Evolutionary conservation across 2,888 invertebrate species (phyloP), one percentile per base, ranked within the genome.

Genomic region (Cepaea hortensis): DNA sequence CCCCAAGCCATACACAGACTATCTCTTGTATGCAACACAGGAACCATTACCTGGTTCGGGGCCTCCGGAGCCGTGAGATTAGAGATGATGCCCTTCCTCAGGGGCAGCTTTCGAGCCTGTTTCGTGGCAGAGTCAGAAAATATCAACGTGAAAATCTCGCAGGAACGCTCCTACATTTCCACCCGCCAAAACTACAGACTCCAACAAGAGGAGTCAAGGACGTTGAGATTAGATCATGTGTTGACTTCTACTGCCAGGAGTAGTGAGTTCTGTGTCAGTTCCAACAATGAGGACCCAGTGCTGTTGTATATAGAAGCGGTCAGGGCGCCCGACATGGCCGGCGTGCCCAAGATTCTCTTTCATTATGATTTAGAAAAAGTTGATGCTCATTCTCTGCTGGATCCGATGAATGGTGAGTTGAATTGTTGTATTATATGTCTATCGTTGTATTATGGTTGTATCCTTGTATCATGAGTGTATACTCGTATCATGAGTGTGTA

Each of bases 41-140:
- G 87, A 68, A 84, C 87, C 50, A 84, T 87, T 80, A 84, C 84
- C 0, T 87, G 87, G 87, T 87, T 84, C 72, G 87, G 84, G 23
- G 87, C 84, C 48, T 68, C 61, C 9, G 87, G 87, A 0, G 87
- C 72, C n/a, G 61, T 87, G 3, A 50, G 83, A 5, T 11, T 87
- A 18, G 84, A 87, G 72, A 46, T 87, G 55, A 84, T 76, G 35
- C 87, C 87, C 0, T 84, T 87, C 20, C n/a, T 84, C 11, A 73
- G n/a, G 3, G 83, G 83, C 35, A 70, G 72, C 62, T 87, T 84
- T 77, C 65, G 80, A 11, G 80, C 87, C 6, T 87, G 87, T 62
- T 87, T 87, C 46, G 18, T 87, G 9, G 73, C 73, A 48, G 72
- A 83, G 20, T 72, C 84, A n/a, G 84, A 84, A 13, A 83, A 87